Evolutionary conservation across 2,113 vertebrate genomes (phyloP).

Genomic region (Colossoma macropomum): DNA sequence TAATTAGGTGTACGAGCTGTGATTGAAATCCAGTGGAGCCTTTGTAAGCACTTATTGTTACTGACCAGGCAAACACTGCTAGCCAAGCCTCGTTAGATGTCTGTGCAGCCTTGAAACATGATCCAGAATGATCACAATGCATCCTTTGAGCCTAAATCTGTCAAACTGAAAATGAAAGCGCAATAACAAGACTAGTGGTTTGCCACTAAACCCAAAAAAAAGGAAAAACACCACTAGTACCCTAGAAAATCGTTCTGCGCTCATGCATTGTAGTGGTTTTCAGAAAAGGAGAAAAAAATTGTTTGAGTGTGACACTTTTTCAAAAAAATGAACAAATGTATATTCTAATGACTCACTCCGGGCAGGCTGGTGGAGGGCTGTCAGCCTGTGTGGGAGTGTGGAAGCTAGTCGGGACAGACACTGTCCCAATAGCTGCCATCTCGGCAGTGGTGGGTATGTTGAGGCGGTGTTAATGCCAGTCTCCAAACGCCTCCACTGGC

Average conservation of each 20-base stretch:
- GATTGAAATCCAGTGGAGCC: conserved; percentile 65
- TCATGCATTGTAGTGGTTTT: neutral
- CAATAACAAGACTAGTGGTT: conserved; percentile 34
- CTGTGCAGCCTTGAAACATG: conserved; percentile 37
- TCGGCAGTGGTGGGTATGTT: neutral
- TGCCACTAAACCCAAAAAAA: conserved; percentile 16
- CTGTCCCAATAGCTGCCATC: conserved; percentile 5
- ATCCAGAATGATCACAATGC: conserved; percentile 38
- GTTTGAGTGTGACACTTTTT: neutral
- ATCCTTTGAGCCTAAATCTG: conserved; percentile 48
- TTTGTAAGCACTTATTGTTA: conserved; percentile 76
- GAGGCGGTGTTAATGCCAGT: conserved; percentile 7
- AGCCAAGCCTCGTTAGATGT: conserved; percentile 43
- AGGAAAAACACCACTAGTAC: neutral
- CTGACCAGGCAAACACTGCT: conserved; percentile 69
- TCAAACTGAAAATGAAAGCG: conserved; percentile 34
- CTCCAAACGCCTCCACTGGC: conserved; percentile 13
- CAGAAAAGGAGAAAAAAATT: neutral
- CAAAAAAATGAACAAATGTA: neutral
- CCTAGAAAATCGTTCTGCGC: neutral
- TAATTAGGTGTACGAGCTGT: conserved; percentile 70
- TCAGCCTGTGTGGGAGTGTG: conserved; percentile 19
- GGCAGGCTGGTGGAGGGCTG: neutral
- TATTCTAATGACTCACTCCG: conserved; percentile 18
- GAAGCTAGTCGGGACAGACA: conserved; percentile 12